phyloP scores from a whole-genome alignment of 2,113 vertebrate species.

The Vulpes lagopus region DNA sequence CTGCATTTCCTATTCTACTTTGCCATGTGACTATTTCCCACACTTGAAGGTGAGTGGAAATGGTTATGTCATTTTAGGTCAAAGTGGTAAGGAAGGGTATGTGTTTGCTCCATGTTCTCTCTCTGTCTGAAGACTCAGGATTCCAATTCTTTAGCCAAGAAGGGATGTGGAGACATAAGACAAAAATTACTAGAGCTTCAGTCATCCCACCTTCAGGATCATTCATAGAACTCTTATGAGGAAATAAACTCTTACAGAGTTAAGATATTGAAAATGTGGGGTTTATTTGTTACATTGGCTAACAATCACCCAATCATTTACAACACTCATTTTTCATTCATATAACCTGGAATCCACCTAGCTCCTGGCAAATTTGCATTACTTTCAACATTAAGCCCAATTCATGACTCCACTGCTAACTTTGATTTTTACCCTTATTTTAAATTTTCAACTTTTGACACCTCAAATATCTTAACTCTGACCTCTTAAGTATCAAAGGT shows the following conservation, averaged over 20 bases:
- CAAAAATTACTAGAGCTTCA: neutral
- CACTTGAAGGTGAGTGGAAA: neutral
- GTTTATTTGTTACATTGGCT: neutral
- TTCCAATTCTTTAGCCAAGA: neutral
- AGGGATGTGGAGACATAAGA: neutral
- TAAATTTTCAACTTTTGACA: constrained; percentile 44
- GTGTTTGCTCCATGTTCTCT: neutral
- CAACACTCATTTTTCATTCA: neutral
- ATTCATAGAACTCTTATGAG: neutral
- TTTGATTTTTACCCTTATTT: constrained; percentile 17
- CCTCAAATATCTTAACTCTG: neutral
- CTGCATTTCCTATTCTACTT: neutral
- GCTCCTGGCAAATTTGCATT: neutral
- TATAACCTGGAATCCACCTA: neutral
- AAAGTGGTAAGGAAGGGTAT: neutral
- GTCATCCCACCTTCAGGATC: neutral
- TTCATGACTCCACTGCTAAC: neutral
- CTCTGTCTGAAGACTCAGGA: neutral
- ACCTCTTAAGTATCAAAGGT: neutral
- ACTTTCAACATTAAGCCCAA: neutral
- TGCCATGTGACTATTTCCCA: neutral
- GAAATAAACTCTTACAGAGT: neutral
- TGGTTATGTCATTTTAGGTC: neutral
- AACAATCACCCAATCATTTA: neutral
- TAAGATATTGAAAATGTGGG: neutral